These are phyloP conservation scores for Phortica okadai DNA, from an alignment of 2,888 invertebrate species.

Conservation along the genomic window DNA sequence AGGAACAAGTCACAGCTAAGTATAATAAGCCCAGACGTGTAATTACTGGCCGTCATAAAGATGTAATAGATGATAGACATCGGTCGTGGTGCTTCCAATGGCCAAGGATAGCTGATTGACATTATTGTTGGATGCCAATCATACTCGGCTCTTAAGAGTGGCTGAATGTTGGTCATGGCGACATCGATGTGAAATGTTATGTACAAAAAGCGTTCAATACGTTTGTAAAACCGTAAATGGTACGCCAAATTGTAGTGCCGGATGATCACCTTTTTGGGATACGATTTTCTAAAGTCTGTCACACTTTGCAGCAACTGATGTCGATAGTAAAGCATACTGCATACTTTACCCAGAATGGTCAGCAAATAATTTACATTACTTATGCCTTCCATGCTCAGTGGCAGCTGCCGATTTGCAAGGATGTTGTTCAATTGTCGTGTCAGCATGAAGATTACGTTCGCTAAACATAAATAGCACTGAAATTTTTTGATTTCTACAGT, in stretches of 20 bases:
- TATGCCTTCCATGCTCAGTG: slow-evolving; percentile 12
- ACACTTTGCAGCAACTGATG: slow-evolving; percentile 12
- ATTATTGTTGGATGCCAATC: neutral
- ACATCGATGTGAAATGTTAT: neutral
- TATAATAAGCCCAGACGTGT: neutral
- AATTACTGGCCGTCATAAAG: neutral
- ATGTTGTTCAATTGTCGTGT: neutral
- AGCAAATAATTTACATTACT: slow-evolving; percentile 43
- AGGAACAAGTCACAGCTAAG: slow-evolving; percentile 13
- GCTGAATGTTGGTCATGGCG: neutral
- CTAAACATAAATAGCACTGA: neutral
- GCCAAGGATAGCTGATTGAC: neutral
- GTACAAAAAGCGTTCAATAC: slow-evolving; percentile 28
- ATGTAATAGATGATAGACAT: neutral
- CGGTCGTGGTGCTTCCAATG: neutral
- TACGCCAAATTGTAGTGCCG: slow-evolving; percentile 21
- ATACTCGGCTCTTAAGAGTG: neutral
- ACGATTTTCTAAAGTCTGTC: neutral
- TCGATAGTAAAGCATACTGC: slow-evolving; percentile 40
- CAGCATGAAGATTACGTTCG: neutral
- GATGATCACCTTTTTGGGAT: slow-evolving; percentile 18
- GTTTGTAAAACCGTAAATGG: slow-evolving; percentile 21
- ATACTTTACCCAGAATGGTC: slow-evolving; percentile 40
- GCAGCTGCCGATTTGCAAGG: slow-evolving; percentile 8
- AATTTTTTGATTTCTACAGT: slow-evolving; percentile 2